Base-by-base conservation (phyloP, 2,113 vertebrate genomes). In the Coryphaenoides rupestris region DNA sequence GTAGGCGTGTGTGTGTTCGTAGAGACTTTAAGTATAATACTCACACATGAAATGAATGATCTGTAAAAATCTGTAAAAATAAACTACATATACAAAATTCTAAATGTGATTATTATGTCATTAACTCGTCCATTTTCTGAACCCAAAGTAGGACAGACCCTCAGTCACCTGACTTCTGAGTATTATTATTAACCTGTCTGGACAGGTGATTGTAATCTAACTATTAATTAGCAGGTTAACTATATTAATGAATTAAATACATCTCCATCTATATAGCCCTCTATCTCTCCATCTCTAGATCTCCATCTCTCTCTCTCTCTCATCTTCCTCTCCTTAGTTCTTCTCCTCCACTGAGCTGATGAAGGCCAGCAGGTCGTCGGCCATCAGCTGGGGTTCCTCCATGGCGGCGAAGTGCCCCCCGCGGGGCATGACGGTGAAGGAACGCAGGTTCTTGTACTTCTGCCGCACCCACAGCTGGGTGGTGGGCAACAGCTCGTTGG, bases 321-420 rank as follows among this genome's bases (percentile, higher is more conserved):
- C 9, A n/a, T n/a, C n/a, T n/a, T n/a, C n/a, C n/a, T n/a, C 21
- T 21, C 73, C 58, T 64, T 73, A 21, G 26, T 68, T 73, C 64
- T 74, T 75, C 65, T 82, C 85, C 79, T 95, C 92, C 33, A 93
- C 88, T 16, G 69, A 87, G 66, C 81, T 88, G 23, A 81, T 84
- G 76, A 96, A 94, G n/a, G 81, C 87, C 55, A 89, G 87, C 68
- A 95, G 86, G 75, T 96, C 94, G 55, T 91, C 79, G 4, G 92
- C 93, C 82, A 95, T 82, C 66, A 96, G 87, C 74, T 81, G 80
- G 4, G 93, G 92, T 72, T 95, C 92, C 63, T 96, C 92, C 87
- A 96, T 93, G 60, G 93, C 94, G 15, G 93, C 92, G 65, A 95
- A 96, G 66, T 95, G 94, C 1, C 94, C 94, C 0, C 94, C 94